Evolutionary conservation across 2,113 vertebrate genomes (phyloP), one percentile per base, ranked within the genome.

Genomic region (Corythaeola cristata): DNA sequence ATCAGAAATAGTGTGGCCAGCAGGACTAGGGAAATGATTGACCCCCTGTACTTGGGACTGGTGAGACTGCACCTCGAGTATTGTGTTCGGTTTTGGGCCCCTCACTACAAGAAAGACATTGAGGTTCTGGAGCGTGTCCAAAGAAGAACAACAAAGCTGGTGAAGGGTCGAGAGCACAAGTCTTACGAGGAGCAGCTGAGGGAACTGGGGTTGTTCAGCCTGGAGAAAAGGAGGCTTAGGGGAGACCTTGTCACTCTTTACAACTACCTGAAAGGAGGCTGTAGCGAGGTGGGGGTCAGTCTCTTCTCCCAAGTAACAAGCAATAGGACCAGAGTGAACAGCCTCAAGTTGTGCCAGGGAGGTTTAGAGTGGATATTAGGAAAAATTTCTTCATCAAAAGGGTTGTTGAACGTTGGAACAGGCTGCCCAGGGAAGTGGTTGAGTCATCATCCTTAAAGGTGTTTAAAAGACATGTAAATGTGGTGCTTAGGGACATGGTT

Each of bases 241-340:
- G 37, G 33, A 84, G 58, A 72, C 58, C 18, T 13, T 44, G 16
- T 8, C 0, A 1, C 47, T 30, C 58, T 33, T 21, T 37, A 5
- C 28, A 91, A 4, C 81, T 45, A 2, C 50, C 50, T 60, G 52
- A 84, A 60, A 56, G 67, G 53, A 68, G 32, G 32, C 2, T 47
- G 59, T n/a, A 60, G 4, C 0, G 1, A 47, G 21, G 24, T 47
- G 67, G 39, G 16, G 1, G 39, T 66, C 1, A 1, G 45, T 37
- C 15, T 68, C 37, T 74, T 53, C 24, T 91, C 14, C 18, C 37
- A 66, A 13, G 44, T 52, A 45, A 32, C 50, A 58, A 55, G 44
- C 1, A 4, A 49, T 27, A 41, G 30, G 8, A 28, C 12, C 1
- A 55, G 39, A 74, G 53, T n/a, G 55, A 41, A 49, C 0, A 0